Evolutionary conservation across 2,888 invertebrate genomes (phyloP), one percentile per base, ranked within the genome.

Genomic region (Agelastica alni): DNA sequence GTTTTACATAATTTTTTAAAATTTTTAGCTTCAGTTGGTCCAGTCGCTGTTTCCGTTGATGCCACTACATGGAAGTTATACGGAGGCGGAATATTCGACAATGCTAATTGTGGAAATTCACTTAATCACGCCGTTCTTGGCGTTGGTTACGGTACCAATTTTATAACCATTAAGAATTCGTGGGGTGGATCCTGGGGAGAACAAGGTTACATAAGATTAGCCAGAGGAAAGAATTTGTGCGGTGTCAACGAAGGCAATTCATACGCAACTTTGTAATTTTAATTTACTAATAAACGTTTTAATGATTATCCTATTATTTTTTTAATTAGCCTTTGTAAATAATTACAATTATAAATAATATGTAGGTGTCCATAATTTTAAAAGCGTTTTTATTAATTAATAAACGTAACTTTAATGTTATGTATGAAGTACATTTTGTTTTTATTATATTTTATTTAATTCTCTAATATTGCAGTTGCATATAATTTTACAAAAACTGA

Each of bases 131-230:
- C 37, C 4, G 39, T 31, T 4, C 31, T 48, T 3, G 39, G 12
- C 0, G 48, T 48, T 10, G 48, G 48, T 7, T 48, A 48, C 18
- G 39, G 37, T 4, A 16, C 26, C 2, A 30, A 48, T 14, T 37
- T 12, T 30, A 37, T 36, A 28, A 48, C 7, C 36, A 39, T 39
- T 4, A 48, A 48, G 20, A 48, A 48, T 14, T 48, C 48, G 6
- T 48, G 48, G 48, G 48, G 48, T 12, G 5, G 1, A 5, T 2
- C 3, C 1, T 48, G 48, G 48, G 48, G 48, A 9, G 48, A 48
- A 6, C 1, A 10, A 2, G 48, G 48, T n/a, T 48, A 39, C 39
- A 17, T 48, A 12, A 37, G 30, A 7, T 1, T 48, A 2, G 9
- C 9, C 26, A 6, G 26, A 2, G 26, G 26, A 1, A 1, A 2